A percentile compares a stretch with the other conserved stretches of the same genome.
These are phyloP conservation scores for Stegophylla sp. DNA, from an alignment of 2,888 invertebrate genomes.

Conservation along the genomic window DNA sequence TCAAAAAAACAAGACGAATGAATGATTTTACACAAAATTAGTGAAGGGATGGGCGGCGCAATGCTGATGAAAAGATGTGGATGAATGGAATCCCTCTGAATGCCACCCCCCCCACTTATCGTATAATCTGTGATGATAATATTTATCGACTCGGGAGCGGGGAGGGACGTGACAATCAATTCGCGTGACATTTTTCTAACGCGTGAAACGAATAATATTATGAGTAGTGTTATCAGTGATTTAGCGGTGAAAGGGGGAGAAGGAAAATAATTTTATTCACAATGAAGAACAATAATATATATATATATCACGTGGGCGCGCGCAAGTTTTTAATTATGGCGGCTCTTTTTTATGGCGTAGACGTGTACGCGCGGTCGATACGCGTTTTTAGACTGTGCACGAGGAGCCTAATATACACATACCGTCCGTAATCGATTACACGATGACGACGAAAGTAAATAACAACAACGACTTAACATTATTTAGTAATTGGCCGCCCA, in stretches of 20 bases:
- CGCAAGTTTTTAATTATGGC: background rate
- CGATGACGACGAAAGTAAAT: conserved; percentile 50
- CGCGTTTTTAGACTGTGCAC: conserved; percentile 49
- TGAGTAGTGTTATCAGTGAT: background rate
- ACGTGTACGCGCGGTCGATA: conserved; percentile 20
- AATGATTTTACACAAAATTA: background rate
- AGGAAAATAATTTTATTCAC: conserved; percentile 9
- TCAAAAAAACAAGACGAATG: too few species aligned
- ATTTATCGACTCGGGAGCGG: too few species aligned
- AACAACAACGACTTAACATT: too few species aligned
- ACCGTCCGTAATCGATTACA: conserved; percentile 42
- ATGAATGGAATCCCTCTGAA: too few species aligned
- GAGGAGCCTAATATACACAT: background rate
- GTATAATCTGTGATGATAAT: too few species aligned
- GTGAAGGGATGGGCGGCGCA: background rate
- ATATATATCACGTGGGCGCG: background rate
- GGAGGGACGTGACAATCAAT: background rate
- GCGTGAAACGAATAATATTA: background rate
- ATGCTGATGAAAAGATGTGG: too few species aligned
- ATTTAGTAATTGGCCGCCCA: conserved; percentile 26
- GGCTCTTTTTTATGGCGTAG: conserved; percentile 28
- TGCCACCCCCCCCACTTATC: too few species aligned
- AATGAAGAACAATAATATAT: background rate
- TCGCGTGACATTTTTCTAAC: background rate
- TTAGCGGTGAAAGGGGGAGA: too few species aligned